Base-by-base conservation (phyloP, 2,888 invertebrate genomes). In the Meteorus cinctellus region DNA sequence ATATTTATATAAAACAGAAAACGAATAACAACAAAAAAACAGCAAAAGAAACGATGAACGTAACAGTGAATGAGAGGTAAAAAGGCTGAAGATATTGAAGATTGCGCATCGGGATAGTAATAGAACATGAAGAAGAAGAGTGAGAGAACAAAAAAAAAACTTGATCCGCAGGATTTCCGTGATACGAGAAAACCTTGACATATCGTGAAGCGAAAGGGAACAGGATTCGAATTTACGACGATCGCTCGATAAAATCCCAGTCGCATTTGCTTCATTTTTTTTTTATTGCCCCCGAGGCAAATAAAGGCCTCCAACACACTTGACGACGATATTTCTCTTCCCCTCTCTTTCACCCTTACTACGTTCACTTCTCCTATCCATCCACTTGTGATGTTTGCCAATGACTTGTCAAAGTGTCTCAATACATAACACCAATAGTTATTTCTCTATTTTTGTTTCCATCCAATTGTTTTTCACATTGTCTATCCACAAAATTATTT, bases 191-290 rank as follows among this genome's bases (percentile, higher is more conserved):
- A 59, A 69, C 68, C 76, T 66, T 74, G 77, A 75, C 62, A 72
- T 77, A 78, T 76, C 55, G 77, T 74, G 72, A 73, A 79, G 62
- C 60, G 75, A 69, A 55, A 73, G 59, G 75, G 65, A 73, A 78
- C 74, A 77, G 67, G 55, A 75, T 80, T 76, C 77, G 79, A 82
- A 84, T 84, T 84, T 84, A 85, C 82, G 84, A 84, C 82, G 79
- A 79, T 81, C 74, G 79, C 77, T 79, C 77, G 77, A 81, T 82
- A 84, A 82, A 80, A 82, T 80, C 81, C 75, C 79, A 71, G 73
- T 71, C 77, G 75, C 71, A 76, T 81, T 77, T 79, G 29, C 60
- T 62, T 31, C 34, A 36, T 65, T 65, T 65, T 65, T 81, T 80
- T 79, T 80, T 82, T 82, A 82, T 82, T 80, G 80, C 76, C 71